Evolutionary conservation across 2,888 invertebrate genomes (phyloP), one percentile per base, ranked within the genome.

Genomic region (Cabera pusaria): DNA sequence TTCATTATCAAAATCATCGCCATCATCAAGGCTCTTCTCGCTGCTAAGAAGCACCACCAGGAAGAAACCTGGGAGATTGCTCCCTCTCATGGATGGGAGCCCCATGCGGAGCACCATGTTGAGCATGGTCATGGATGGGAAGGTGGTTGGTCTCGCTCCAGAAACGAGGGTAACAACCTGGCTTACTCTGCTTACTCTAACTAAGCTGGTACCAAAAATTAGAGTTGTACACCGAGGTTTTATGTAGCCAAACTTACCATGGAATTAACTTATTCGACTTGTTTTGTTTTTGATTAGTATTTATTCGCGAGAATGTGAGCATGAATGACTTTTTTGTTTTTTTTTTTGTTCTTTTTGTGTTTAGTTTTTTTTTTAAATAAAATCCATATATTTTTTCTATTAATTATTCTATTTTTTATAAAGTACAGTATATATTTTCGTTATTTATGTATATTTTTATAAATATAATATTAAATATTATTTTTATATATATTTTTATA

Each of bases 1-100:
- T 91, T 96, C 50, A 71, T 88, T 20, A 74, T 80, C 52, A 87
- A 87, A 48, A 48, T 80, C 5, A 70, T 86, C 14, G 64, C 73
- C 1, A 59, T 84, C 42, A 62, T 87, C 56, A 87, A 87, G 55
- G 70, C 67, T 5, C 66, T 87, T 1, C 51, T 86, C n/a, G 71
- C 44, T 9, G 49, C 77, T n/a, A 86, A 86, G 63, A 86, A 87
- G 45, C 65, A 79, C 21, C 26, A 55, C 0, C 70, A 73, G 1
- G 74, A 82, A 28, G 77, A 83, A 18, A 62, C 72, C 6, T 53
- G 64, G 47, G 64, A 73, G 32, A 39, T 53, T 6, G 50, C 46
- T 18, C 50, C 48, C 51, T 67, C 66, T 23, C 52, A 72, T 31
- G 63, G 64, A 0, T 70, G 72, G 72, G 72, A 70, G 0, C 56